Base-by-base conservation (phyloP, 2,797 vertebrate species). In the Aythya fuligula region DNA sequence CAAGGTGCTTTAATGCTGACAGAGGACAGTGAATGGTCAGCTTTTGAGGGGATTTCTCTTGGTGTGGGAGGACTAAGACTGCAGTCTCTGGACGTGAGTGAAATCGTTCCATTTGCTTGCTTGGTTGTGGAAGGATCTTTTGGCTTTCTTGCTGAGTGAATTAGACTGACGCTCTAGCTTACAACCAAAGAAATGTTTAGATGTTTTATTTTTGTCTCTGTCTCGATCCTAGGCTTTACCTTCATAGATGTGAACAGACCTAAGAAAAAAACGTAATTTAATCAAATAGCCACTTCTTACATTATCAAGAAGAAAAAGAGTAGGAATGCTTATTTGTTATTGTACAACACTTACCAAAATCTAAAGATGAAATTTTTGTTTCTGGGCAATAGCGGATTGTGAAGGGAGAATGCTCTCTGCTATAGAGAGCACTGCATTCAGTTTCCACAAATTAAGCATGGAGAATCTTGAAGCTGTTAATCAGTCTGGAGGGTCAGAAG, bases 141-240 rank as follows among this genome's bases (percentile, higher is more conserved):
- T 18, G 38, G 32, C 30, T 79, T 1, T 0, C 51, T 47, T 49
- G 56, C 32, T 15, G 3, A 76, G 56, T 0, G 4, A 27, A 27
- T 36, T 2, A 4, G 81, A 25, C 11, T 16, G 24, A 18, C 27
- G 51, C 30, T 82, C 15, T 43, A 82, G n/a, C 32, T 83, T 64
- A 22, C 8, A 39, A 4, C 5, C 56, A 32, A 25, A 38, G 57
- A 90, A 75, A 70, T 32, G 13, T 58, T 89, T 54, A 15, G 8
- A 1, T 32, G 32, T 49, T 30, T 21, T 85, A 25, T 62, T 87
- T 85, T 73, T 47, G 28, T 76, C 32, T 78, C 17, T 1, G n/a
- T 62, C 67, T 66, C n/a, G 38, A 85, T 79, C 32, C 38, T 25
- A 86, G 62, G 39, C 45, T 88, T 86, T 27, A 53, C 38, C 14